phyloP scores from a whole-genome alignment of 2,888 invertebrate species.

The Ophion costatus region DNA sequence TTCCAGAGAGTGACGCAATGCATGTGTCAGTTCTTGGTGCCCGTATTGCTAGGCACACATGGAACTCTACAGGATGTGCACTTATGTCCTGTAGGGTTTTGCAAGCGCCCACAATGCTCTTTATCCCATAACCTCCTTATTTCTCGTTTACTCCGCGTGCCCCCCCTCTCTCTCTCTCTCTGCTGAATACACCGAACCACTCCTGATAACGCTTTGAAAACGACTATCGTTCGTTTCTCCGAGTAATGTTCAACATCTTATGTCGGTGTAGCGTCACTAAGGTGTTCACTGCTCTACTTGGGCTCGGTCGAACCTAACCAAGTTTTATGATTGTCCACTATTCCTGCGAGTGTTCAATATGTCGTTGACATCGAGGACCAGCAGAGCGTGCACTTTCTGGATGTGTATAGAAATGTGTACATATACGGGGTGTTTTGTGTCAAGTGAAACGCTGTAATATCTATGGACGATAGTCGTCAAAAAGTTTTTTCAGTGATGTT shows the following conservation, averaged over 20 bases:
- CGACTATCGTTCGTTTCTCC: conserved; percentile 47
- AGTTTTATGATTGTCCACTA: conserved; percentile 36
- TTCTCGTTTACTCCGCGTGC: conserved; percentile 28
- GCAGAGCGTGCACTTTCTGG: conserved; percentile 1
- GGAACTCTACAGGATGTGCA: conserved; percentile 47
- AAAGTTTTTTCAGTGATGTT: not conserved
- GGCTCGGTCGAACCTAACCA: conserved; percentile 7
- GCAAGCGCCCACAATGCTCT: conserved; percentile 60
- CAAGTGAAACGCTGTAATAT: not conserved
- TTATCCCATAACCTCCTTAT: conserved; percentile 41
- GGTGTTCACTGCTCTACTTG: conserved; percentile 1
- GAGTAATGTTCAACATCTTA: conserved; percentile 20
- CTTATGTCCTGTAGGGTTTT: conserved; percentile 57
- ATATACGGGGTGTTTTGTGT: not conserved
- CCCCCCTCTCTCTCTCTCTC: conserved; percentile 3
- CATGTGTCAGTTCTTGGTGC: conserved; percentile 8
- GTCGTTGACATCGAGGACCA: conserved; percentile 41
- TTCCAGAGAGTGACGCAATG: conserved; percentile 18
- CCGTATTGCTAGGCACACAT: conserved; percentile 20
- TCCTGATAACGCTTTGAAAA: conserved; percentile 51
- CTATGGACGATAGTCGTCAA: not conserved
- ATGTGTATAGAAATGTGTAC: not conserved
- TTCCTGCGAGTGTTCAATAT: conserved; percentile 43
- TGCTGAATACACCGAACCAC: conserved; percentile 13
- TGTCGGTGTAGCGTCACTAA: not conserved